Percentiles rank a stretch among this genome's conserved stretches.
Evolutionary conservation across 2,888 invertebrate genomes (phyloP).

Genomic region (Dione vanillae): DNA sequence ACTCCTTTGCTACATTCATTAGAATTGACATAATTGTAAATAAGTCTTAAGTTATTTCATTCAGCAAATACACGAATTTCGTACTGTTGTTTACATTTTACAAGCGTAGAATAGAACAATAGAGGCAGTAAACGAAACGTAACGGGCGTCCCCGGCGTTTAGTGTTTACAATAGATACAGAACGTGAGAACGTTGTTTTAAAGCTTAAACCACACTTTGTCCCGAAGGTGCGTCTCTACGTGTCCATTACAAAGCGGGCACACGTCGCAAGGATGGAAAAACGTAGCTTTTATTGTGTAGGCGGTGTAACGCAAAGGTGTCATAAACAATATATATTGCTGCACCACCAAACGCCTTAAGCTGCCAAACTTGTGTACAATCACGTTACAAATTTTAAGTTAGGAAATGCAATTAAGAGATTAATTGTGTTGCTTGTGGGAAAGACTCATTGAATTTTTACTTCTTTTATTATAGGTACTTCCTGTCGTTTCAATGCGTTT

Average conservation of each 20-base stretch:
- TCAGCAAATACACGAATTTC: slow-evolving; percentile 55
- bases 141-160: slow-evolving; percentile 67
- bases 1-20: slow-evolving; percentile 46
- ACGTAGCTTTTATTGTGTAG: slow-evolving; percentile 68
- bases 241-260: slow-evolving; percentile 68
- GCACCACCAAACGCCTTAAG: slow-evolving; percentile 64
- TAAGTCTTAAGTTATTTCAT: slow-evolving; percentile 55
- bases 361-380: slow-evolving; percentile 73
- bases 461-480: slow-evolving; percentile 60
- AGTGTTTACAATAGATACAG: slow-evolving; percentile 74
- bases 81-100: slow-evolving; percentile 73
- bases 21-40: slow-evolving; percentile 39
- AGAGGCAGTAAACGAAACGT: slow-evolving; percentile 73
- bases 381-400: slow-evolving; percentile 75
- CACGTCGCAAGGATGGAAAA: slow-evolving; percentile 56
- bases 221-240: slow-evolving; percentile 67
- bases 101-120: slow-evolving; percentile 77
- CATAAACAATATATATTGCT: slow-evolving; percentile 72
- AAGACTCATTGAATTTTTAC: slow-evolving; percentile 56
- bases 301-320: slow-evolving; percentile 72
- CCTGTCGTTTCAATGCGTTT: slow-evolving; percentile 55
- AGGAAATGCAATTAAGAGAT: slow-evolving; percentile 73
- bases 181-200: slow-evolving; percentile 80
- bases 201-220: slow-evolving; percentile 67
- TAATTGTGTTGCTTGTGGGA: slow-evolving; percentile 71